Base-by-base conservation (phyloP, 1,140 invertebrate genomes). In the Zeugodacus cucurbitae region DNA sequence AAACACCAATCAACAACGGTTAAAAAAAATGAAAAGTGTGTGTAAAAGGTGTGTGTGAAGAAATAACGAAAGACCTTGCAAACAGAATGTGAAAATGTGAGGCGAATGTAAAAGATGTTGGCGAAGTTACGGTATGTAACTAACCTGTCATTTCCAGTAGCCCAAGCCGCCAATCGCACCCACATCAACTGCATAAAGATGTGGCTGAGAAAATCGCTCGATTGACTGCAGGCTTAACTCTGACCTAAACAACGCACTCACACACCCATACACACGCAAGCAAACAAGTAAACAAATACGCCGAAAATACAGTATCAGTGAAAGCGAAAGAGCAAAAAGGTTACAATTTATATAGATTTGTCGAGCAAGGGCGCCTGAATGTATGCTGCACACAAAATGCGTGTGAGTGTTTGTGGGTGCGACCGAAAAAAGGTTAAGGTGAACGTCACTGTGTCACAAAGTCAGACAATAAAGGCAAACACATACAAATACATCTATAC, bases 321-420 rank as follows among this genome's bases (percentile, higher is more conserved):
- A 74, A 74, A 74, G 41, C n/a, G 41, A 82, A 48, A 17, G 74
- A 82, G 74, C 41, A 48, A 48, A 82, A 82, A 82, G 34, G 74
- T 48, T 82, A 34, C 14, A 34, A 54, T 54, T 82, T 82, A n/a
- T 26, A 82, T 82, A 41, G 41, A 82, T 82, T 82, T 48, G n/a
- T 22, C 41, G 7, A 3, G 41, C 74, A 48, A 82, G 74, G 74
- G 22, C 37, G 41, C 37, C 74, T 8, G 3, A 44, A 8, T 82
- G 37, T 48, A 82, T 54, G 41, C 41, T 32, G 17, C 7, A 32
- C 34, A 67, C 10, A 67, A 67, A 59, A 59, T n/a, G n/a, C n/a
- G 29, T 4, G 62, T n/a, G 22, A 6, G 59, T 26, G 64, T 11
- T 32, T 41, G 17, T 41, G 34, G 7, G 37, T 22, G 74, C 48